A percentile compares a stretch with the other conserved stretches of the same genome.
These are phyloP conservation scores for Onychomys leucogaster DNA, from an alignment of 2,797 vertebrate genomes.

Conservation along the genomic window DNA sequence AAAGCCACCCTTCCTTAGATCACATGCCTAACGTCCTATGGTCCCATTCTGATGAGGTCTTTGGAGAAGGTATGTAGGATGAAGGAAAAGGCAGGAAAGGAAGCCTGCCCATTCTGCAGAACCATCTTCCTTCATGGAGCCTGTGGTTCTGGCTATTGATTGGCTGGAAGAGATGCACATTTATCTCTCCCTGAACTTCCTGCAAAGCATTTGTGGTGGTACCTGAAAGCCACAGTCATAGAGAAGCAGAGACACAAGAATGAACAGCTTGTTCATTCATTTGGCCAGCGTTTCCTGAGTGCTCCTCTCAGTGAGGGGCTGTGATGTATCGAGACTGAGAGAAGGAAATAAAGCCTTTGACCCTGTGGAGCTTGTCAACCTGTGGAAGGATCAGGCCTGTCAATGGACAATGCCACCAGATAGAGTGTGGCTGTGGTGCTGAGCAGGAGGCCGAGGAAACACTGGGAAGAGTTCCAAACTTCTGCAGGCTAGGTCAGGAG, in stretches of 20 bases:
- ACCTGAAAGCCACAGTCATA: background rate
- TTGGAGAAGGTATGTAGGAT: background rate
- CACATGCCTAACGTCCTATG: background rate
- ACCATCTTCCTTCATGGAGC: background rate
- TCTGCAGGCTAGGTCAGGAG: background rate
- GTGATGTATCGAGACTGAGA: background rate
- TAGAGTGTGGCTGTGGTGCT: background rate
- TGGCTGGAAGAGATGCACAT: background rate
- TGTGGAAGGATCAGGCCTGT: rapidly evolving
- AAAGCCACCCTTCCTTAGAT: background rate
- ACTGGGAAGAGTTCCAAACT: too few species aligned
- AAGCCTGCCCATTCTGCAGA: background rate
- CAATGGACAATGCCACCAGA: background rate
- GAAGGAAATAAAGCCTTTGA: background rate
- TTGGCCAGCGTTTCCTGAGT: background rate
- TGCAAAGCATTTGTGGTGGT: background rate
- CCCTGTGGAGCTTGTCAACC: background rate
- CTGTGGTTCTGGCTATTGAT: background rate
- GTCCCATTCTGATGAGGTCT: background rate
- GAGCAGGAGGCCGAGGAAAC: background rate
- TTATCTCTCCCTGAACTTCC: background rate
- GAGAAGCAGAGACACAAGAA: background rate
- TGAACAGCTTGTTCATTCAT: background rate
- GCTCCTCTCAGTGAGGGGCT: background rate
- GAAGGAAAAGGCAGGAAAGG: background rate